Evolutionary conservation across 1,140 invertebrate genomes (phyloP), one percentile per base, ranked within the genome.

Genomic region (Apis cerana): DNA sequence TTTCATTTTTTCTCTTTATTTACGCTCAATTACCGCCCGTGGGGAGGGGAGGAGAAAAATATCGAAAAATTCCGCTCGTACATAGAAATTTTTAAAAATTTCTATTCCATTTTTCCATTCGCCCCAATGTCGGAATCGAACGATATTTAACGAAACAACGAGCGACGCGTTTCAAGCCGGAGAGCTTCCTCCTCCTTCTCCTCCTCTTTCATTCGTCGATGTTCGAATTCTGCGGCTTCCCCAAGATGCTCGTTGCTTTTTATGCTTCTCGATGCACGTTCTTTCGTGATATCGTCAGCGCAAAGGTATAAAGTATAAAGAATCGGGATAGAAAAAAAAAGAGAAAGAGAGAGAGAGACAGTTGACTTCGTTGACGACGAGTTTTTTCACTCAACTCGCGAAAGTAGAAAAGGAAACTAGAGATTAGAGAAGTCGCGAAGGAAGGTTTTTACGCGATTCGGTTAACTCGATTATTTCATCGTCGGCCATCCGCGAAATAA

Each of bases 251-350:
- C 59, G 74, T 75, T 48, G 74, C 59, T 62, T 75, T 75, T 75
- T 75, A 75, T 62, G 59, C 52, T 64, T 23, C 48, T 12, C 11
- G 59, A 50, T 62, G 74, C 74, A 75, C n/a, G 74, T 75, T 75
- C 48, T 27, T 75, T 59, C 74, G n/a, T 48, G 59, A 62, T 75
- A 75, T 64, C 59, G 74, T 64, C 59, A 64, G 17, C 59, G n/a
- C 64, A 75, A 75, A 62, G 74, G 48, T 23, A 59, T 17, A 21
- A 33, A 33, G 2, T 19, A 52, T 75, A 75, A 75, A 75, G 70
- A 27, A 19, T 13, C 68, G 48, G 11, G 12, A 23, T 15, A 23
- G 54, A 21, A 64, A 5, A n/a, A 43, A 2, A 17, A 12, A 21
- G 17, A 23, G n/a, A 13, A 1, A 2, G 59, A 61, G n/a, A 13